Percentiles rank a stretch among this genome's conserved stretches.
Conservation (phyloP, 2,113 vertebrate genomes). For the Nothocercus julius region DNA sequence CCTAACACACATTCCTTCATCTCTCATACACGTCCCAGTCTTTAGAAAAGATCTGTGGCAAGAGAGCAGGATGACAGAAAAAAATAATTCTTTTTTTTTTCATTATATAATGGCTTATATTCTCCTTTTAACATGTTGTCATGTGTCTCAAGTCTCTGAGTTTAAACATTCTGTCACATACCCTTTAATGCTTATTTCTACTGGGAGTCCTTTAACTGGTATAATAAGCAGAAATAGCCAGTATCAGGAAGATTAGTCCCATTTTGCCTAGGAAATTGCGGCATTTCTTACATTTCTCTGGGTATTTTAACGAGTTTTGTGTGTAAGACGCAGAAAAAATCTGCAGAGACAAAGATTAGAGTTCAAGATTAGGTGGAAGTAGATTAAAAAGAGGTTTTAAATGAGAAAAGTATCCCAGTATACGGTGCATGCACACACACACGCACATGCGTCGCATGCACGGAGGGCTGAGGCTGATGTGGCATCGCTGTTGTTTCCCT, state of each 20-base stretch:
- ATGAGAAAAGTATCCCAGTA: not conserved
- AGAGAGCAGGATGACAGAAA: not conserved
- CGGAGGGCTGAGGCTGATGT: not conserved
- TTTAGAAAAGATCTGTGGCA: not conserved
- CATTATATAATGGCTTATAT: not conserved
- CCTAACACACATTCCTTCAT: not conserved
- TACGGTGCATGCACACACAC: not conserved
- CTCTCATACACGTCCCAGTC: not conserved
- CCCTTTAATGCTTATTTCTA: not conserved
- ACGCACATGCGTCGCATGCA: not conserved
- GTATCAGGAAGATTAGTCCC: not conserved
- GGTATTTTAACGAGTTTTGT: not conserved
- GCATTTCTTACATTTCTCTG: slow-evolving; percentile 2
- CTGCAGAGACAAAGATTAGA: slow-evolving; percentile 10
- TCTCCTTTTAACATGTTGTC: slow-evolving; percentile 1
- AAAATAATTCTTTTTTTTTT: not conserved
- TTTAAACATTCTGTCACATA: not conserved
- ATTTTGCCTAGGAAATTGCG: not conserved
- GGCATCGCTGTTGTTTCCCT: not conserved
- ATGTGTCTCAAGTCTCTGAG: not conserved
- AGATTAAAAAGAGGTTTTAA: slow-evolving; percentile 51
- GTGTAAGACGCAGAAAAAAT: slow-evolving; percentile 24
- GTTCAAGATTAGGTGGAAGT: slow-evolving; percentile 16
- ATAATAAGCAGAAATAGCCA: not conserved
- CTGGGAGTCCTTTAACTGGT: not conserved